Conservation (phyloP, 2,113 vertebrate genomes). For the Neotoma lepida region DNA sequence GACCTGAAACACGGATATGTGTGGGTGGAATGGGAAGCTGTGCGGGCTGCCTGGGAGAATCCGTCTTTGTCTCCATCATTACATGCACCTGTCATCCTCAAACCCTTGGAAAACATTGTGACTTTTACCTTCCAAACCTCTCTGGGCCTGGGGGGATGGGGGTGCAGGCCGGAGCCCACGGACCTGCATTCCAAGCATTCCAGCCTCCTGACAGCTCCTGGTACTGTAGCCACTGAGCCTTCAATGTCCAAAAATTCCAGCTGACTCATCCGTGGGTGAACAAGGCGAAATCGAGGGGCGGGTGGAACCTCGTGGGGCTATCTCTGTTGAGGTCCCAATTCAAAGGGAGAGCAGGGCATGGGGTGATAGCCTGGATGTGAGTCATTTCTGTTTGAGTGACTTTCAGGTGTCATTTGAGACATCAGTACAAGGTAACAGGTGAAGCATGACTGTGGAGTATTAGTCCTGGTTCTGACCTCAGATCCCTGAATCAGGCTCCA, state of each 20-base stretch:
- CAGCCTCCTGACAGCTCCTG: conserved; percentile 75
- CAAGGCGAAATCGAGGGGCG: not conserved
- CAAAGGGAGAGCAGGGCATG: not conserved
- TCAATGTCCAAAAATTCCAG: conserved; percentile 67
- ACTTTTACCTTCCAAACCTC: conserved; percentile 65
- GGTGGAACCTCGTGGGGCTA: not conserved
- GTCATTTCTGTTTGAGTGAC: not conserved
- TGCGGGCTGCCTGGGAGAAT: conserved; percentile 7
- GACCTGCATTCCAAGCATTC: conserved; percentile 67
- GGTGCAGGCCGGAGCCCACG: not conserved
- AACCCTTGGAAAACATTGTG: conserved; percentile 66
- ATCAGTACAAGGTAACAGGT: not conserved
- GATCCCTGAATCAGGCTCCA: not conserved
- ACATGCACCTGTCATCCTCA: conserved; percentile 69
- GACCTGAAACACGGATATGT: conserved; percentile 30
- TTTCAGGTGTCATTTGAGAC: not conserved
- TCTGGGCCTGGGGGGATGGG: not conserved
- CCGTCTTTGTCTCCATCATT: conserved; percentile 46
- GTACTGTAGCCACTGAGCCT: conserved; percentile 60
- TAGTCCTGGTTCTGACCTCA: not conserved
- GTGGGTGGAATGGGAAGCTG: conserved; percentile 60
- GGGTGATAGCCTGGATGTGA: not conserved
- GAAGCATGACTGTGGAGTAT: accelerated
- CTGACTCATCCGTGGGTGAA: conserved; percentile 76
- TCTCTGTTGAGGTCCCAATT: not conserved